Evolutionary conservation across 92 coral and sea anemone genomes (phyloP).

Genomic region (Metridium senile): DNA sequence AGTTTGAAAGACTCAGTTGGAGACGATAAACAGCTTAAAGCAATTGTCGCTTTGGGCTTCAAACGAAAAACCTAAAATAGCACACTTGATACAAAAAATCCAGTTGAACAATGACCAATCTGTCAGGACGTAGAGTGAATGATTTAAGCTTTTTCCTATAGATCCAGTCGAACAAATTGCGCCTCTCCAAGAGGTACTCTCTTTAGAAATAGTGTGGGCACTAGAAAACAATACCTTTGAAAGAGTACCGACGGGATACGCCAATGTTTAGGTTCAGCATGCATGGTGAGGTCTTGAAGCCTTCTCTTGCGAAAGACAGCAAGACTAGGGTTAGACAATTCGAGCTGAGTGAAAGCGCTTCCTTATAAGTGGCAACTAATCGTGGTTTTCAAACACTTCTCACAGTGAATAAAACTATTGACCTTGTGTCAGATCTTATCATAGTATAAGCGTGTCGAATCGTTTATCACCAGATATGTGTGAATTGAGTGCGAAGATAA

Average conservation of each 20-base stretch:
- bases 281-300: slow-evolving; percentile 45
- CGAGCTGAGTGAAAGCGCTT: slow-evolving; percentile 2
- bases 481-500: slow-evolving; percentile 29
- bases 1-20: slow-evolving; percentile 93
- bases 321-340: slow-evolving; percentile 29
- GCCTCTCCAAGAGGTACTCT: slow-evolving; percentile 29
- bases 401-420: slow-evolving; percentile 32
- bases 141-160: neutral
- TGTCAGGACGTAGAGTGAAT: neutral
- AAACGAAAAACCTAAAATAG: neutral
- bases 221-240: slow-evolving; percentile 74
- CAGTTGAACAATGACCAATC: neutral
- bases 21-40: slow-evolving; percentile 87
- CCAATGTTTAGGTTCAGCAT: slow-evolving; percentile 67
- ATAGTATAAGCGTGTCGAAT: slow-evolving; percentile 43
- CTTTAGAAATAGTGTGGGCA: slow-evolving; percentile 81
- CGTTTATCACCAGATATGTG: slow-evolving; percentile 46
- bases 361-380: slow-evolving; percentile 10
- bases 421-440: slow-evolving; percentile 76
- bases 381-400: slow-evolving; percentile 32
- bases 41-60: slow-evolving; percentile 67
- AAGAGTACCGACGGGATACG: slow-evolving; percentile 73
- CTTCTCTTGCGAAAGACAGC: slow-evolving; percentile 35
- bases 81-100: neutral
- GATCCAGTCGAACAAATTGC: neutral